These are phyloP conservation scores for Drosophila ustulata DNA, from an alignment of 2,888 invertebrate genomes.

Conservation along the genomic window DNA sequence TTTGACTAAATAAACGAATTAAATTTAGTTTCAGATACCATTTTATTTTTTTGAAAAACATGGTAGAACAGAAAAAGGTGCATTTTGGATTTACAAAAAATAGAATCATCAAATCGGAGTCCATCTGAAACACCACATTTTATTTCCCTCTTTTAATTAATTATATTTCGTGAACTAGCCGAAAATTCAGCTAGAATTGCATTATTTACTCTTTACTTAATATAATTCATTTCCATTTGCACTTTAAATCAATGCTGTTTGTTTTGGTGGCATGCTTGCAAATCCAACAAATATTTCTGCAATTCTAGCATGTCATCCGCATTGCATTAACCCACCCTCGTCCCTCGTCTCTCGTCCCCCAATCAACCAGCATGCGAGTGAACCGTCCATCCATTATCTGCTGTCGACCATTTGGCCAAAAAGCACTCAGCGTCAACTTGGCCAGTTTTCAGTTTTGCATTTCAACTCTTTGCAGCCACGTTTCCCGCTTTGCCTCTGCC, in stretches of 20 bases:
- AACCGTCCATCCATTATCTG: slow-evolving; percentile 50
- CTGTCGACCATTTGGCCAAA: slow-evolving; percentile 46
- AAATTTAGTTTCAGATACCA: too few relatives aligned
- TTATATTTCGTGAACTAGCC: not conserved
- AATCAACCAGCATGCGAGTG: slow-evolving; percentile 1
- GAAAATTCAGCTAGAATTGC: not conserved
- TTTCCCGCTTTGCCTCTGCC: not conserved
- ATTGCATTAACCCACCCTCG: slow-evolving; percentile 18
- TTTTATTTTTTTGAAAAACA: too few relatives aligned
- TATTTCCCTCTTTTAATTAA: too few relatives aligned
- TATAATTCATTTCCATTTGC: slow-evolving; percentile 2
- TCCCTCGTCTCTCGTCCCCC: too few relatives aligned
- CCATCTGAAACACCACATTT: too few relatives aligned
- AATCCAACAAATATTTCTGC: slow-evolving; percentile 22
- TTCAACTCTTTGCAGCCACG: slow-evolving; percentile 41
- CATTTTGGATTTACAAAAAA: too few relatives aligned
- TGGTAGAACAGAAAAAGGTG: too few relatives aligned
- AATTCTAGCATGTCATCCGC: slow-evolving; percentile 11
- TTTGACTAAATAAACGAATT: too few relatives aligned
- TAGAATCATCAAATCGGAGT: too few relatives aligned
- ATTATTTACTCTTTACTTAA: not conserved
- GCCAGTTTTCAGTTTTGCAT: slow-evolving; percentile 60
- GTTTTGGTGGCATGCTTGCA: slow-evolving; percentile 5
- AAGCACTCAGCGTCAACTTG: slow-evolving; percentile 65
- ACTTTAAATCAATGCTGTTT: slow-evolving; percentile 1